These are phyloP conservation scores for Heptranchias perlo DNA, from an alignment of 2,113 vertebrate species.

Conservation along the genomic window DNA sequence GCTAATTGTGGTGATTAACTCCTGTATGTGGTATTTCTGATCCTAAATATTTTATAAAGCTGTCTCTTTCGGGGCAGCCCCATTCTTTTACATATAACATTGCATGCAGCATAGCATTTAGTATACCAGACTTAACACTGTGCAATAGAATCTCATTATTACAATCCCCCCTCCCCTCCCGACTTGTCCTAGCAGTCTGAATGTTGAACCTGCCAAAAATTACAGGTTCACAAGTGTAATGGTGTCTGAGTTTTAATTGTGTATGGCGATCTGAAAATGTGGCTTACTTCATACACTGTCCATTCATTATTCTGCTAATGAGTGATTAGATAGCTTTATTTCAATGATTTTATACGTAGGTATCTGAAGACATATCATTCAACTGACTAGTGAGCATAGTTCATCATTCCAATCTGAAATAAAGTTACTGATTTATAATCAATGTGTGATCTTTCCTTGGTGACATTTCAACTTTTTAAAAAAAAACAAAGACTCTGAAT, in stretches of 20 bases:
- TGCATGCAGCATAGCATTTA: no score
- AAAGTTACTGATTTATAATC: background rate
- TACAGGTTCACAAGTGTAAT: background rate
- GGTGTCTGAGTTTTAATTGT: background rate
- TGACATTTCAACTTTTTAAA: background rate
- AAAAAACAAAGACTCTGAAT: background rate
- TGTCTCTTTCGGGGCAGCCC: no score
- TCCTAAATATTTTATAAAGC: background rate
- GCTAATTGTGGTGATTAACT: no score
- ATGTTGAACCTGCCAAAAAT: background rate
- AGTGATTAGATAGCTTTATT: constrained; percentile 9
- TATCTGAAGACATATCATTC: background rate
- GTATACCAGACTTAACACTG: background rate
- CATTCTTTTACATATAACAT: no score
- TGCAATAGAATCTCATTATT: no score
- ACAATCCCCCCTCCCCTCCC: background rate
- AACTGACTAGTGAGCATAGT: background rate
- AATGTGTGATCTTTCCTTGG: background rate
- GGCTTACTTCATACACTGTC: background rate
- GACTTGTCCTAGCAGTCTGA: background rate
- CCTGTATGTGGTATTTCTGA: background rate
- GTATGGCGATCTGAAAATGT: background rate
- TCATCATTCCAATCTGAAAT: background rate
- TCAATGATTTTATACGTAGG: background rate
- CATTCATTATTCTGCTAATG: background rate